phyloP scores from a whole-genome alignment of 2,113 vertebrate genomes.

The Catharus bicknelli region DNA sequence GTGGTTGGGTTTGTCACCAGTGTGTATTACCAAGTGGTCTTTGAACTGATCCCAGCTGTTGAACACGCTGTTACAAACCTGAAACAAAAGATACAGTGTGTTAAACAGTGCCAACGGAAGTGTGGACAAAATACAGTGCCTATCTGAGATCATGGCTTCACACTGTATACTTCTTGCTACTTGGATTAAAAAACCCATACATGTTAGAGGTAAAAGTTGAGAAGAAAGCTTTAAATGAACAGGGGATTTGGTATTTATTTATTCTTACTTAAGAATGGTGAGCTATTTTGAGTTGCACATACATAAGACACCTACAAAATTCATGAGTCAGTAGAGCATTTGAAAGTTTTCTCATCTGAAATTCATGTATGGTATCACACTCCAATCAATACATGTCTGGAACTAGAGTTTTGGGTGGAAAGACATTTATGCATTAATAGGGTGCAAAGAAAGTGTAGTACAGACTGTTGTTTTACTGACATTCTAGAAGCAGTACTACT shows the following conservation, averaged over 20 bases:
- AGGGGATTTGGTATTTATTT: neutral
- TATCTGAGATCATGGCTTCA: neutral
- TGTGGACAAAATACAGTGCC: neutral
- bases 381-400: neutral
- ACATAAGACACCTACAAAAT: neutral
- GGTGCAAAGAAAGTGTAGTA: neutral
- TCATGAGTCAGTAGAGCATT: neutral
- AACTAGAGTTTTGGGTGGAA: neutral
- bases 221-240: neutral
- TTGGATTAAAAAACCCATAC: neutral
- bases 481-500: neutral
- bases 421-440: neutral
- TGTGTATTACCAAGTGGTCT: slow-evolving; percentile 95
- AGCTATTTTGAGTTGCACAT: neutral
- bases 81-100: slow-evolving; percentile 33
- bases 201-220: neutral
- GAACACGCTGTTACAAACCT: slow-evolving; percentile 97
- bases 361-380: neutral
- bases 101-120: slow-evolving; percentile 12
- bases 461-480: neutral
- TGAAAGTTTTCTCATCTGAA: neutral
- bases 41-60: slow-evolving; percentile 99
- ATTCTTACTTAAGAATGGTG: neutral
- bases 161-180: neutral
- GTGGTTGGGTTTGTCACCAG: slow-evolving; percentile 95